Evolutionary conservation across 2,797 vertebrate genomes (phyloP), one percentile per base, ranked within the genome.

Genomic region (Sebastes melanostomus): DNA sequence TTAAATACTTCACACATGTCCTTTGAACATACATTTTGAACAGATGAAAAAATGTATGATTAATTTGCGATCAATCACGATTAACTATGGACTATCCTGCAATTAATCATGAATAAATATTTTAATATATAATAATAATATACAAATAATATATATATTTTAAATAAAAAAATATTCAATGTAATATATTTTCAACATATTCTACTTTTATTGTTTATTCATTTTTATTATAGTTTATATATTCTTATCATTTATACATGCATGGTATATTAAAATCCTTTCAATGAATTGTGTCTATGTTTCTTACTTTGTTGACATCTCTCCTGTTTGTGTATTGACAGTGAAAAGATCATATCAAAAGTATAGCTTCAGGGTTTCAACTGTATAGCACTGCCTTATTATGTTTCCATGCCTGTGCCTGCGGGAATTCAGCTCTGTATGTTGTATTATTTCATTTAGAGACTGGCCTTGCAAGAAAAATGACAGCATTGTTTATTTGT

Each of bases 391-490:
- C 54, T 3, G 29, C 24, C 22, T 59, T 20, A 62, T 67, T 59
- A 70, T 60, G 56, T 77, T 56, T 24, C 52, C 11, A 11, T 42
- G 54, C 10, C 30, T 71, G 59, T 32, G 66, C 60, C 69, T 67
- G 13, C 0, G 6, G 76, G 34, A 59, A 25, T 59, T 30, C 22
- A 75, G 14, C 38, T 55, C 27, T 6, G 63, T 29, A 32, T 77
- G 46, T 11, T 76, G 62, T 65, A 75, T 67, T 59, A 65, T 74
- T 67, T 74, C 55, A 80, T 66, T 75, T 75, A 55, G 50, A 81
- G 10, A 13, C 46, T 46, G n/a, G 22, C 52, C 36, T 55, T 10
- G 4, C 8, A 8, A 61, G 22, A 58, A 3, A 70, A 38, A 61
- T 16, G 14, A 65, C 66, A 81, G 32, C 8, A 50, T 3, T 32